Percentiles rank a stretch among this genome's conserved stretches.
phyloP scores from a whole-genome alignment of 1,140 invertebrate genomes.

The Bemisia tabaci region DNA sequence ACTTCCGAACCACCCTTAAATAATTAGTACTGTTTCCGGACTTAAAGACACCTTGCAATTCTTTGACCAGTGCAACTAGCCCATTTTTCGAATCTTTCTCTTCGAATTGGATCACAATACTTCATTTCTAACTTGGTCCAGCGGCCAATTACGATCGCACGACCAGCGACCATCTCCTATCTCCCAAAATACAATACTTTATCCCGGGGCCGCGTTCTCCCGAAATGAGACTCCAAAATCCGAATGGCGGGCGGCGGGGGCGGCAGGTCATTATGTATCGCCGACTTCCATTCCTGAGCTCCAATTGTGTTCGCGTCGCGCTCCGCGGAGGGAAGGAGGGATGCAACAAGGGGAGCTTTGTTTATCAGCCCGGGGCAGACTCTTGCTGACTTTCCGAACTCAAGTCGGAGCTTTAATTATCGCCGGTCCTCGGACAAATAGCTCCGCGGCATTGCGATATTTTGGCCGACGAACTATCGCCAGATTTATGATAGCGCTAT shows the following conservation, averaged over 20 bases:
- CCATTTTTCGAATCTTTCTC: too few relatives aligned
- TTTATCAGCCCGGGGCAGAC: neutral
- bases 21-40: too few relatives aligned
- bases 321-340: neutral
- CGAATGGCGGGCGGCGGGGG: neutral
- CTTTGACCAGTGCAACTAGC: too few relatives aligned
- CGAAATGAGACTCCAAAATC: neutral
- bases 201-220: neutral
- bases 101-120: too few relatives aligned
- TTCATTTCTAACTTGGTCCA: too few relatives aligned
- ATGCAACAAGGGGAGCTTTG: neutral
- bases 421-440: neutral
- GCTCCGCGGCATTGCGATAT: too few relatives aligned
- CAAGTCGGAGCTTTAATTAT: neutral
- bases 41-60: too few relatives aligned
- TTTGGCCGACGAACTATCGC: too few relatives aligned
- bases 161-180: neutral
- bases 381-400: neutral
- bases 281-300: neutral
- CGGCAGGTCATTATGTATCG: neutral
- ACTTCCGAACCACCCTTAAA: too few relatives aligned
- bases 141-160: neutral
- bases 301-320: neutral
- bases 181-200: neutral
- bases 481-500: too few relatives aligned